Evolutionary conservation across 2,113 vertebrate species (phyloP).

Genomic region (Chlorodrepanis virens): DNA sequence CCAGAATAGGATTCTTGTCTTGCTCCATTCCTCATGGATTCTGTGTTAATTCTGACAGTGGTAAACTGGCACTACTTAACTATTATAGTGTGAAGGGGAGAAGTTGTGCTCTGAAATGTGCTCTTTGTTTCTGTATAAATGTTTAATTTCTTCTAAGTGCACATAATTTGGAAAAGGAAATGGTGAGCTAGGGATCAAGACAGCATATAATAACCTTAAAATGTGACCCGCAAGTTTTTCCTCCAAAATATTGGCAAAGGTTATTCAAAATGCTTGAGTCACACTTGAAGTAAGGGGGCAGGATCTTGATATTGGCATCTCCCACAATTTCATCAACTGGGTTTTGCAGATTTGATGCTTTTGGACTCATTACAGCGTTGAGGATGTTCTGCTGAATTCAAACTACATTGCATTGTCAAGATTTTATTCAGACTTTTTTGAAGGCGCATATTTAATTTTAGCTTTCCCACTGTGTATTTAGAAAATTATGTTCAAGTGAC

Average conservation of each 20-base stretch:
- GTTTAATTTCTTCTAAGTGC: not conserved
- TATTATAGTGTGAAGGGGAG: not conserved
- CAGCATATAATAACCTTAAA: not conserved
- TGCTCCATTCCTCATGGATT: not conserved
- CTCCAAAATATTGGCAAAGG: not conserved
- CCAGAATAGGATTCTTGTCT: not conserved
- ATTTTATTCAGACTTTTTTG: not conserved
- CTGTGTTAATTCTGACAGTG: not conserved
- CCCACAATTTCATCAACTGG: not conserved
- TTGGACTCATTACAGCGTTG: not conserved
- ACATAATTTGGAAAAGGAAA: not conserved
- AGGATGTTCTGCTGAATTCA: not conserved
- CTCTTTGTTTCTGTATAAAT: not conserved
- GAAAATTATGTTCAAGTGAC: not conserved
- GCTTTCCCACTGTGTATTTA: not conserved
- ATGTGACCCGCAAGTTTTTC: not conserved
- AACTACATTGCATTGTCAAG: not conserved
- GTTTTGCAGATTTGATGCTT: not conserved
- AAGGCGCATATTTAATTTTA: not conserved
- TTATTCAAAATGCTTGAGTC: not conserved
- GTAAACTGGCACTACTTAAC: not conserved
- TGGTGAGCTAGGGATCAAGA: not conserved
- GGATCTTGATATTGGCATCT: not conserved
- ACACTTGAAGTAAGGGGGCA: not conserved
- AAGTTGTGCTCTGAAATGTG: not conserved